Percentiles rank a stretch among this genome's conserved stretches.
Evolutionary conservation across 2,888 invertebrate species (phyloP).

Genomic region (Conomelus anceps): DNA sequence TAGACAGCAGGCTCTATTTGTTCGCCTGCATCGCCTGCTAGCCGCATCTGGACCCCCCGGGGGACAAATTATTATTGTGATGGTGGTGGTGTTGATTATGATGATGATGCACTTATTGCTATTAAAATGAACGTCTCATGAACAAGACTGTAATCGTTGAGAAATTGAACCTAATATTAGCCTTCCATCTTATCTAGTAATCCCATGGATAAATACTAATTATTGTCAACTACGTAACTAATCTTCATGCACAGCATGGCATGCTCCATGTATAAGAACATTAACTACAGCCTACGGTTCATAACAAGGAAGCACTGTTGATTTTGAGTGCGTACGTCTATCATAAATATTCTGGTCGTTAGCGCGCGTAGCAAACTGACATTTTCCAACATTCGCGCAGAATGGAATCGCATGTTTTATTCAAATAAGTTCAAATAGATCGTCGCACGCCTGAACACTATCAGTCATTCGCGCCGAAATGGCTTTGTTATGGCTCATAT

Average conservation of each 20-base stretch:
- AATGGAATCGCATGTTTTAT: not conserved
- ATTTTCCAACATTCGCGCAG: not conserved
- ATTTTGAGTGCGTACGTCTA: not conserved
- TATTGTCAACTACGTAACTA: not conserved
- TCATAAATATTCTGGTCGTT: not conserved
- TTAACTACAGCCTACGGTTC: not conserved
- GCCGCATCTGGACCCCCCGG: too few relatives aligned
- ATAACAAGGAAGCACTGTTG: not conserved
- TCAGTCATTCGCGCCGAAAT: not conserved
- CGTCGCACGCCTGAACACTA: too few relatives aligned
- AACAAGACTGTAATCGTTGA: too few relatives aligned
- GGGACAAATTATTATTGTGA: too few relatives aligned
- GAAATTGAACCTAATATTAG: too few relatives aligned
- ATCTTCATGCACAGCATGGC: not conserved
- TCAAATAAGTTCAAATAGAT: not conserved
- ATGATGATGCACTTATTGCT: too few relatives aligned
- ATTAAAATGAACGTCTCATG: too few relatives aligned
- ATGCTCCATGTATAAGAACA: not conserved
- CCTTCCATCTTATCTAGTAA: not conserved
- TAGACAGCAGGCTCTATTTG: too few relatives aligned
- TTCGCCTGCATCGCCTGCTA: too few relatives aligned
- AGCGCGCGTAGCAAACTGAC: not conserved
- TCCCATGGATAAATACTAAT: not conserved
- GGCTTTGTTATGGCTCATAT: not conserved
- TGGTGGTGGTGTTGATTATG: too few relatives aligned